These are phyloP conservation scores for Pyxicephalus adspersus DNA, from an alignment of 2,113 vertebrate species.

Conservation along the genomic window DNA sequence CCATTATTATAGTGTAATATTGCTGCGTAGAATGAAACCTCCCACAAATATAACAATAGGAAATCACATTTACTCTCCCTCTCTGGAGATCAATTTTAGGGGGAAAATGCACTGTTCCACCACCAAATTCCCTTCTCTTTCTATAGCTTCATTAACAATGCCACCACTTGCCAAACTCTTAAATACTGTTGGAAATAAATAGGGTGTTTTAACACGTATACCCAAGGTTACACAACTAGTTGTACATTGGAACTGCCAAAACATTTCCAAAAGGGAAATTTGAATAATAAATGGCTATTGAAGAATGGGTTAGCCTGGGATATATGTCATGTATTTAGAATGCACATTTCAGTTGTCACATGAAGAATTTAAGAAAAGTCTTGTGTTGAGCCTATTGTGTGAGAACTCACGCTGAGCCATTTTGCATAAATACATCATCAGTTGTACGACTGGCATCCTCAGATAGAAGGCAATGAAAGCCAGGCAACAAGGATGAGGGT, in stretches of 20 bases:
- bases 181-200: too few relatives aligned
- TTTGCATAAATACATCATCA: slow-evolving; percentile 70
- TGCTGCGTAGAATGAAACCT: background rate
- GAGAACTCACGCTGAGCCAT: slow-evolving; percentile 70
- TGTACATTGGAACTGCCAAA: too few relatives aligned
- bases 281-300: too few relatives aligned
- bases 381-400: slow-evolving; percentile 68
- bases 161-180: background rate
- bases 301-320: slow-evolving; percentile 61
- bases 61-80: background rate
- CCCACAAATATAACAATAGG: background rate
- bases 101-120: background rate
- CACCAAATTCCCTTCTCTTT: background rate
- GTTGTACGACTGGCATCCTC: slow-evolving; percentile 73
- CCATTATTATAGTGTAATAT: background rate
- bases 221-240: too few relatives aligned
- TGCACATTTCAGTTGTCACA: slow-evolving; percentile 59
- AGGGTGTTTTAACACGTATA: too few relatives aligned
- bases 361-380: slow-evolving; percentile 77
- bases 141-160: background rate
- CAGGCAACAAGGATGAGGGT: slow-evolving; percentile 69
- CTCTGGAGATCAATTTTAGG: background rate
- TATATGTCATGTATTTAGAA: slow-evolving; percentile 67
- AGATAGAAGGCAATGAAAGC: slow-evolving; percentile 69
- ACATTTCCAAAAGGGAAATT: too few relatives aligned